Evolutionary conservation across 2,888 invertebrate genomes (phyloP).

Genomic region (Cephus pygmeus): DNA sequence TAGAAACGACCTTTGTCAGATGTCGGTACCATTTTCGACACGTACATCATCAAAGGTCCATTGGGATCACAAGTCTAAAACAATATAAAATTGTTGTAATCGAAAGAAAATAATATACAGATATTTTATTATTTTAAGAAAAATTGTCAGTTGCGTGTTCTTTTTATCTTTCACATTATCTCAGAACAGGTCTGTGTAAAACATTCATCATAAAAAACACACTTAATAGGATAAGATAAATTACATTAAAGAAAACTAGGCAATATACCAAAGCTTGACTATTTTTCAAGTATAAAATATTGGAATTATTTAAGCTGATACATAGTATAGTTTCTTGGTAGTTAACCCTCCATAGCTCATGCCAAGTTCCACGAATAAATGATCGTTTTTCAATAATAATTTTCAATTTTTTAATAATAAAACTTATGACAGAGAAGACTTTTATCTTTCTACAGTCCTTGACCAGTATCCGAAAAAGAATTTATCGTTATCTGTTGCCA

Average conservation of each 20-base stretch:
- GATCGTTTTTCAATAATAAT: conserved; percentile 8
- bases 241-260: too few species aligned
- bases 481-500: too few species aligned
- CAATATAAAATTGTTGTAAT: conserved; percentile 17
- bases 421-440: neutral
- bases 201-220: conserved; percentile 52
- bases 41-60: conserved; percentile 99
- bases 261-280: too few species aligned
- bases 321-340: too few species aligned
- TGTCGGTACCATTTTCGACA: conserved; percentile 99
- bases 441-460: too few species aligned
- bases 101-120: neutral
- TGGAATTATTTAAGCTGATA: too few species aligned
- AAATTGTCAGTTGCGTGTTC: conserved; percentile 56
- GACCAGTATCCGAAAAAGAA: too few species aligned
- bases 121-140: conserved; percentile 11
- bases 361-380: too few species aligned
- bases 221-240: neutral
- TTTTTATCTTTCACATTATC: conserved; percentile 45
- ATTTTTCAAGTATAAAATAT: too few species aligned
- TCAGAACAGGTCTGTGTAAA: conserved; percentile 64
- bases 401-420: conserved; percentile 1
- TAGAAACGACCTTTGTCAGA: conserved; percentile 99
- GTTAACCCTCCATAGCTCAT: too few species aligned
- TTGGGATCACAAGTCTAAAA: conserved; percentile 90